Conservation (phyloP, 2,888 invertebrate genomes). For the Phyto melanocephala region DNA sequence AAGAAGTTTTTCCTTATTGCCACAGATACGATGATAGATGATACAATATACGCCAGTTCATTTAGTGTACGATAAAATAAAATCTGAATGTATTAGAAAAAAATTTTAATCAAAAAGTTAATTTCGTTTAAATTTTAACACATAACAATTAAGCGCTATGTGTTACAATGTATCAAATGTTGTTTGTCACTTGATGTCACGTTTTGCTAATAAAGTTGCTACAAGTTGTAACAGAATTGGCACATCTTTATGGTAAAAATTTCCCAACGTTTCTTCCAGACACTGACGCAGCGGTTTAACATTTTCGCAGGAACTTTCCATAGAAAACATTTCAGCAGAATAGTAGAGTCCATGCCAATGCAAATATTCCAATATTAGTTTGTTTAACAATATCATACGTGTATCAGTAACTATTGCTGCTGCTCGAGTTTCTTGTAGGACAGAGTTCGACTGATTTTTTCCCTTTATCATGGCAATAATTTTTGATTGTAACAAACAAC, state of each 20-base stretch:
- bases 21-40: no score
- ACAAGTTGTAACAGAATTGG: conserved; percentile 73
- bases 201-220: conserved; percentile 38
- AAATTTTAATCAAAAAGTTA: no score
- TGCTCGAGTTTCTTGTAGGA: conserved; percentile 49
- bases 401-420: conserved; percentile 54
- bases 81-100: no score
- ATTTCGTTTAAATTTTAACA: no score
- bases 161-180: no score
- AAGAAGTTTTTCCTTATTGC: no score
- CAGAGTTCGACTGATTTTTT: conserved; percentile 48
- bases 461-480: conserved; percentile 72
- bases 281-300: conserved; percentile 66
- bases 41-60: no score
- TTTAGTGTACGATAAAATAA: no score
- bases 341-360: conserved; percentile 76
- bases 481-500: conserved; percentile 72
- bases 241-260: conserved; percentile 67
- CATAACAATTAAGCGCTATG: no score
- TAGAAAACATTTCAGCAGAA: conserved; percentile 74
- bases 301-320: conserved; percentile 71
- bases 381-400: conserved; percentile 67
- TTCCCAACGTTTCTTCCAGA: conserved; percentile 68
- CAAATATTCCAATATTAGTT: conserved; percentile 77
- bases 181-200: not conserved